Conservation (phyloP, 2,888 invertebrate genomes). For the Syrphus vitripennis region DNA sequence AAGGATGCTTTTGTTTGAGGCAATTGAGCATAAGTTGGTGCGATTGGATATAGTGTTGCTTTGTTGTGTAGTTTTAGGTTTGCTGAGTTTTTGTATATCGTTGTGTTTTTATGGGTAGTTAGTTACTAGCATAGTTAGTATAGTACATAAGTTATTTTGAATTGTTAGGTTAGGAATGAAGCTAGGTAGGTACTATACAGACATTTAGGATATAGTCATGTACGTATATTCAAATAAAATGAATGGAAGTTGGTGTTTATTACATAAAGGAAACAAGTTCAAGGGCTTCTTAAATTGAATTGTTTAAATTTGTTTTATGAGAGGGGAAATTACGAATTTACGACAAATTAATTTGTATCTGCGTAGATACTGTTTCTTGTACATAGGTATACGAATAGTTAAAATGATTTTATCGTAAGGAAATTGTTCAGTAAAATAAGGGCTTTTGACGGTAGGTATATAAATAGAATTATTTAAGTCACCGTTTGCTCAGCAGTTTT, state of each 20-base stretch:
- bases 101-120: constrained; percentile 1
- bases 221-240: background rate
- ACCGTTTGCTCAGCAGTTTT: too few relatives aligned
- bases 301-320: background rate
- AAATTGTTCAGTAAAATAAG: too few relatives aligned
- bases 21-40: constrained; percentile 53
- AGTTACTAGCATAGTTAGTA: background rate
- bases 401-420: too few relatives aligned
- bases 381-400: too few relatives aligned
- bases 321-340: background rate
- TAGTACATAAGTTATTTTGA: background rate
- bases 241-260: background rate
- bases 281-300: background rate
- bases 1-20: constrained; percentile 65
- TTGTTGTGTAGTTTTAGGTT: constrained; percentile 29
- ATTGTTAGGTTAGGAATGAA: background rate
- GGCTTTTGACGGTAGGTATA: too few relatives aligned
- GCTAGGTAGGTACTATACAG: background rate
- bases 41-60: constrained; percentile 36
- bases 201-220: background rate
- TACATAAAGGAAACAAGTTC: background rate
- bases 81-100: background rate
- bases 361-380: too few relatives aligned
- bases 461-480: too few relatives aligned
- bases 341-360: background rate